Evolutionary conservation across 2,113 vertebrate species (phyloP).

Genomic region (Struthio camelus): DNA sequence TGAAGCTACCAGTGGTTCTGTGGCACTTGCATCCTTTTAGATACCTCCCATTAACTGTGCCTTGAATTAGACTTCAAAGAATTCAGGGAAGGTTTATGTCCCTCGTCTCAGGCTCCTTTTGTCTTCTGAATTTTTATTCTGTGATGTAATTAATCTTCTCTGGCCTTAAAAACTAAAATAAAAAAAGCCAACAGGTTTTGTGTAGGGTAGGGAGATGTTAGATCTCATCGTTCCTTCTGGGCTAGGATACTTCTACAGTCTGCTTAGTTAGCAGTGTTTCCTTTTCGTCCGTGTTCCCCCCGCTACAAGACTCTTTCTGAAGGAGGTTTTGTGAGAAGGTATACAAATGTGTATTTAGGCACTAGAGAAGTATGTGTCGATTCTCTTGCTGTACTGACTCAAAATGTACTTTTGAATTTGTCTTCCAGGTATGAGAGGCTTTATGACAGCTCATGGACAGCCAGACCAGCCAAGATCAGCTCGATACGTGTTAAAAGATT

Average conservation of each 20-base stretch:
- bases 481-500: slow-evolving; percentile 95
- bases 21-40: background rate
- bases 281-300: background rate
- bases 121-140: background rate
- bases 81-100: background rate
- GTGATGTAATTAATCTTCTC: background rate
- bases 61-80: background rate
- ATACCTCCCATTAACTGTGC: background rate
- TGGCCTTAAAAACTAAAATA: background rate
- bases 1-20: background rate
- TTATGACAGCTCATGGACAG: slow-evolving; percentile 95
- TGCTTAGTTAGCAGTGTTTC: background rate
- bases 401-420: background rate
- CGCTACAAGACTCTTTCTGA: background rate
- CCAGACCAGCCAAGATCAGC: slow-evolving; percentile 93
- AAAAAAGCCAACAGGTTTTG: background rate
- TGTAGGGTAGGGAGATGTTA: background rate
- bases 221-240: background rate
- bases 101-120: background rate
- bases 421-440: slow-evolving; percentile 91
- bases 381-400: background rate
- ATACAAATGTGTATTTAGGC: background rate
- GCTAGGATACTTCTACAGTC: background rate
- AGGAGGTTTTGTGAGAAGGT: background rate
- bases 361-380: background rate